Base-by-base conservation (phyloP, 2,113 vertebrate genomes). In the Nyctereutes procyonoides region DNA sequence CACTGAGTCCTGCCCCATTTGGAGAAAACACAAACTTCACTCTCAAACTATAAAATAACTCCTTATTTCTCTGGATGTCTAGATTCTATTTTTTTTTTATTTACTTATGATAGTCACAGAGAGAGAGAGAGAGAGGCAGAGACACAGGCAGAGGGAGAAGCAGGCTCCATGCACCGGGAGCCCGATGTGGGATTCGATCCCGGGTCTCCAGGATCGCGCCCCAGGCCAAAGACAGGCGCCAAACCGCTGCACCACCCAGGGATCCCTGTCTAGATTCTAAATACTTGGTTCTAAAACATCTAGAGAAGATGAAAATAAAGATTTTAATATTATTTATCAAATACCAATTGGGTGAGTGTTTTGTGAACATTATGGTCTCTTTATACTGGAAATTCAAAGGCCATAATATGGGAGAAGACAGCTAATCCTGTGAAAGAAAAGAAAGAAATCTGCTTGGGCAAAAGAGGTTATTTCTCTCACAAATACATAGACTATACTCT, bases 261-360 rank as follows among this genome's bases (percentile, higher is more conserved):
- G n/a, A n/a, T n/a, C n/a, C n/a, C n/a, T 89, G 38, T 95, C 83
- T 94, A 96, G n/a, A 35, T 58, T 95, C 53, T 96, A 97, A 88
- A 26, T 35, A 81, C 32, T 77, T 92, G 7, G 4, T 38, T 96
- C 55, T 83, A 94, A 96, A 90, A 95, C 60, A 96, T 56, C 77
- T 93, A 93, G 32, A 5, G 86, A 96, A 92, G 30, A 93, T 62
- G 22, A 94, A 95, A 90, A 92, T 92, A 80, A 95, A 53, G 20
- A 96, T 81, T 92, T 89, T 90, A 90, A n/a, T 88, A 88, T 65
- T 96, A 93, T 83, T 93, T 62, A 92, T 65, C 74, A 90, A 95
- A 96, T 96, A 35, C 10, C 53, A 93, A 63, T 56, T 74, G 38
- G 73, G n/a, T 92, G 38, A 79, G 19, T 67, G 32, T 80, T 97